These are phyloP conservation scores for Drosophila auraria DNA, from an alignment of 1,140 invertebrate species.

Conservation along the genomic window DNA sequence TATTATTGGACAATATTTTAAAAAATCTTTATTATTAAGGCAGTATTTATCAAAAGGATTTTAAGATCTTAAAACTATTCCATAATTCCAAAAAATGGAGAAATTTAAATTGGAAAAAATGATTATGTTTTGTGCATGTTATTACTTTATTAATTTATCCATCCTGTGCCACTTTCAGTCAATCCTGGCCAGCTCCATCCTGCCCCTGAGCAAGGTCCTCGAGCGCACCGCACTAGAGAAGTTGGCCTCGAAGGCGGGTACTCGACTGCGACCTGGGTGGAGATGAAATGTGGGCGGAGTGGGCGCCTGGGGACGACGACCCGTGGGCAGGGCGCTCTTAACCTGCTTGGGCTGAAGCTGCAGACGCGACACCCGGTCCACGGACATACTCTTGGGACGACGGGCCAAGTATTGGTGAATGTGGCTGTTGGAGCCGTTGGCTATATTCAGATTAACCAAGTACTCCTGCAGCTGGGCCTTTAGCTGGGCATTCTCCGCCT, in stretches of 20 bases:
- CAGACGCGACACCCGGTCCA: conserved; percentile 70
- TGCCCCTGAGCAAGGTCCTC: conserved; percentile 41
- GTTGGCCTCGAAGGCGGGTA: conserved; percentile 68
- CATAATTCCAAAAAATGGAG: no score
- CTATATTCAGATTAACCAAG: conserved; percentile 75
- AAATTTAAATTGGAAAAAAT: not conserved
- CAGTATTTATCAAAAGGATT: no score
- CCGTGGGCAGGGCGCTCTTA: conserved; percentile 56
- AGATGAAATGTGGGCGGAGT: conserved; percentile 24
- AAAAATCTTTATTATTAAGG: not conserved
- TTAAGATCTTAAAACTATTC: no score
- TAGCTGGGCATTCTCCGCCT: conserved; percentile 65
- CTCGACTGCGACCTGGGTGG: conserved; percentile 3
- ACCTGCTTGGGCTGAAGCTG: conserved; percentile 65
- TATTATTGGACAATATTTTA: not conserved
- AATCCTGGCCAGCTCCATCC: conserved; percentile 61
- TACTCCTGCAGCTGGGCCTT: conserved; percentile 76
- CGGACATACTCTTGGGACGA: conserved; percentile 82
- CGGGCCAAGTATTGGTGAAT: conserved; percentile 71
- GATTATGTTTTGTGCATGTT: not conserved
- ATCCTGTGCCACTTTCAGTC: not conserved
- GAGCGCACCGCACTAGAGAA: conserved; percentile 69
- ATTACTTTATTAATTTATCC: not conserved
- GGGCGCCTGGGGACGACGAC: conserved; percentile 33
- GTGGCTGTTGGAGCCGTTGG: conserved; percentile 74